Evolutionary conservation across 2,888 invertebrate species (phyloP).

Genomic region (Ophraella communa): DNA sequence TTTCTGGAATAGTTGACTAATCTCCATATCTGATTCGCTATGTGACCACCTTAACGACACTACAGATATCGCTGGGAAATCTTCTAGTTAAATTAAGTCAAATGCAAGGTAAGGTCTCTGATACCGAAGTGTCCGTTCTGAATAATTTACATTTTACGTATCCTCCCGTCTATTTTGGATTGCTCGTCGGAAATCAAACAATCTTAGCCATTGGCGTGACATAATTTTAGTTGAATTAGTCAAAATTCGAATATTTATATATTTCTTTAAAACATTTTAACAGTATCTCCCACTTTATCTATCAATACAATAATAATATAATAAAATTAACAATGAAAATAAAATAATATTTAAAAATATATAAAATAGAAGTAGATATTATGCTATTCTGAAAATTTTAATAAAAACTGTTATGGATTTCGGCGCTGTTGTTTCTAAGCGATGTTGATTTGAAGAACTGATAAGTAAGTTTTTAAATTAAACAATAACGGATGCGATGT

Average conservation of each 20-base stretch:
- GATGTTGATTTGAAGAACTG: conserved; percentile 33
- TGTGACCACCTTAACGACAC: conserved; percentile 56
- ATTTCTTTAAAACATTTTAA: too few relatives aligned
- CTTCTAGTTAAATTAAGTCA: conserved; percentile 55
- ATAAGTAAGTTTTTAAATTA: conserved; percentile 48
- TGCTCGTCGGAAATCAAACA: conserved; percentile 29
- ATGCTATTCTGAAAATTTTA: too few relatives aligned
- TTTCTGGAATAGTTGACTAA: conserved; percentile 55
- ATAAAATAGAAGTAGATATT: too few relatives aligned
- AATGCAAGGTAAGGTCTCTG: conserved; percentile 54
- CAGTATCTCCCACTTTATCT: too few relatives aligned
- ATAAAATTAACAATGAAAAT: too few relatives aligned
- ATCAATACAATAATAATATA: too few relatives aligned
- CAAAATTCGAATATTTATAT: background rate
- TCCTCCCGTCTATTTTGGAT: conserved; percentile 40
- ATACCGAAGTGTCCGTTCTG: conserved; percentile 49
- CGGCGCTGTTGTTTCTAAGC: conserved; percentile 35
- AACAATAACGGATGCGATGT: conserved; percentile 53
- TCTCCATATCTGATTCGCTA: conserved; percentile 57
- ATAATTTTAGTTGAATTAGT: background rate
- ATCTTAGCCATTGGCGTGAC: conserved; percentile 22
- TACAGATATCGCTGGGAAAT: conserved; percentile 55
- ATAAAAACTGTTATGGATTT: conserved; percentile 8
- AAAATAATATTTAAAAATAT: too few relatives aligned
- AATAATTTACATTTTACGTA: conserved; percentile 48